Evolutionary conservation across 1,140 invertebrate species (phyloP).

Genomic region (Calephelis nemesis): DNA sequence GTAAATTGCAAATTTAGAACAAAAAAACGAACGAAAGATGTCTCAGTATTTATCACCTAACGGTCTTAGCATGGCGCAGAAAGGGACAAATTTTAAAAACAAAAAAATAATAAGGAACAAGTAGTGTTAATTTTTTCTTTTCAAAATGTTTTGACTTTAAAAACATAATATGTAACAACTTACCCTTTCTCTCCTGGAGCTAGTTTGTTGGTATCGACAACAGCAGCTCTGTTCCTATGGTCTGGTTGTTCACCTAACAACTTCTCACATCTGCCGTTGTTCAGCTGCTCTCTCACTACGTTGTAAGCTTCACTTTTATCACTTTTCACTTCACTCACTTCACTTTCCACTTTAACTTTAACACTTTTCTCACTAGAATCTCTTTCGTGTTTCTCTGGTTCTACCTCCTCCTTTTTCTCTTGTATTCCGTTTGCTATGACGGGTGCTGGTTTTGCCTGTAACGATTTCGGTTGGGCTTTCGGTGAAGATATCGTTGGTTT

Average conservation of each 20-base stretch:
- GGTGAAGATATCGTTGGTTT: slow-evolving; percentile 78
- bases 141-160: not conserved
- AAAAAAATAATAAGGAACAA: no score
- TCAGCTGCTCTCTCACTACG: slow-evolving; percentile 66
- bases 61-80: no score
- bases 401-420: slow-evolving; percentile 47
- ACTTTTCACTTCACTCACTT: slow-evolving; percentile 64
- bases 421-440: slow-evolving; percentile 66
- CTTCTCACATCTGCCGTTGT: slow-evolving; percentile 86
- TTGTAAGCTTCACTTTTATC: slow-evolving; percentile 62
- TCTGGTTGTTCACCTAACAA: slow-evolving; percentile 83
- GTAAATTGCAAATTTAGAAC: no score
- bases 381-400: slow-evolving; percentile 65
- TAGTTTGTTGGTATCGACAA: slow-evolving; percentile 77
- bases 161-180: slow-evolving; percentile 38
- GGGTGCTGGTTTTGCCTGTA: slow-evolving; percentile 62
- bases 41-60: no score
- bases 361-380: slow-evolving; percentile 65
- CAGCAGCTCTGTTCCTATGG: slow-evolving; percentile 79
- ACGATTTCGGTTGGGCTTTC: slow-evolving; percentile 61
- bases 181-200: slow-evolving; percentile 78
- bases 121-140: not conserved
- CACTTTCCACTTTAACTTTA: slow-evolving; percentile 50
- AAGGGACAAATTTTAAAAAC: no score
- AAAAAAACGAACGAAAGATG: no score